Evolutionary conservation across 92 coral and sea anemone genomes (phyloP), one percentile per base, ranked within the genome.

Genomic region (Porites lobata): DNA sequence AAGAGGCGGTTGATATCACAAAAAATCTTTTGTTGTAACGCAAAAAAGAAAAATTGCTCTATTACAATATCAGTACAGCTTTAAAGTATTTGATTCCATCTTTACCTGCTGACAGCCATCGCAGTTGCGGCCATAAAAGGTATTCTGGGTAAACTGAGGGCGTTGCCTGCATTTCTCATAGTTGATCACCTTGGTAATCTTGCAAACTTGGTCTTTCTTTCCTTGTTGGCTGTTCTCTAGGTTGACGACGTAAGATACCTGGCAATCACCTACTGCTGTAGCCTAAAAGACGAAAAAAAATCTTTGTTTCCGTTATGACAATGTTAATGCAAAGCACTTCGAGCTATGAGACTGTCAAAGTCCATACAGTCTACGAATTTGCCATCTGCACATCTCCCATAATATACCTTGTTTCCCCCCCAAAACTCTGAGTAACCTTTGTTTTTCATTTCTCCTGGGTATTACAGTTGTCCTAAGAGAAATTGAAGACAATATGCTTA

Each of bases 211-310:
- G 3, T 54, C 70, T 10, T 65, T 78, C 52, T 63, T 57, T 26
- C 9, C 32, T 62, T 26, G 58, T 66, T 43, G 75, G 15, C 50
- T 32, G 77, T 24, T 29, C 1, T 17, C 78, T 9, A 74, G 63
- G 53, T 57, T 59, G 67, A 94, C 87, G 26, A 83, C 85, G 95
- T 96, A 96, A 22, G 90, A 76, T 1, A 94, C 95, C 13, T 92
- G 85, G 74, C 99, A 96, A 6, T 79, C 76, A 20, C 99, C 99
- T 32, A 93, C 92, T 47, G 91, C 75, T 12, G 99, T 93, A 12
- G 65, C 71, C 99, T 96, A 71, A 1, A 80, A 72, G 62, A 20
- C 71, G 20, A 80, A 86, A 70, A 70, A 22, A 53, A 15, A 47
- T 20, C 9, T 26, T 54, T 53, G 61, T 72, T 21, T 21, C 1